Conservation (phyloP, 1,140 invertebrate genomes). For the Drosophila busckii region DNA sequence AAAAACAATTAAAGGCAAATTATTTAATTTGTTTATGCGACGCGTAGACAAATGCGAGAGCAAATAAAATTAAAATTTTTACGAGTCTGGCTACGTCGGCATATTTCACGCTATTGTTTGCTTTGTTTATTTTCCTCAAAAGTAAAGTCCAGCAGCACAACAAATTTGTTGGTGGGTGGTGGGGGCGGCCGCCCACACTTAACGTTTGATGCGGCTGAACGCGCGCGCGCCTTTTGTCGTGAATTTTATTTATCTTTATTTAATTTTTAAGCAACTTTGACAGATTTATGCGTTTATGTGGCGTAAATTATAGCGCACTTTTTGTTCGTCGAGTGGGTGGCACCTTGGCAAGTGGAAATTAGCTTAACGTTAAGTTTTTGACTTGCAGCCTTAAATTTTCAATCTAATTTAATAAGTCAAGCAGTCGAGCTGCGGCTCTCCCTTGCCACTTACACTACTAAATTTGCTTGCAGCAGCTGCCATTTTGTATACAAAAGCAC, state of each 20-base stretch:
- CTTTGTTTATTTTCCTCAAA: background rate
- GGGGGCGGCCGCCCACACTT: too few species aligned
- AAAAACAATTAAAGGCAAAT: constrained; percentile 59
- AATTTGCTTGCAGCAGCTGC: constrained; percentile 35
- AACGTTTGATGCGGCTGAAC: constrained; percentile 50
- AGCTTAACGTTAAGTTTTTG: constrained; percentile 17
- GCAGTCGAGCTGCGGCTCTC: constrained; percentile 13
- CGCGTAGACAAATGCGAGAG: constrained; percentile 6
- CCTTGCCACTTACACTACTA: background rate
- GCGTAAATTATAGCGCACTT: constrained; percentile 62
- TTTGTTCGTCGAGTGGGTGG: background rate
- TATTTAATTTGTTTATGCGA: constrained; percentile 61
- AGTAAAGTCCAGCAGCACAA: too few species aligned
- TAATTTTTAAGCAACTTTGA: constrained; percentile 68
- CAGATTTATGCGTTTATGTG: constrained; percentile 64
- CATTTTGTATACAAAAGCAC: constrained; percentile 8
- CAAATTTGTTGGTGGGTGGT: too few species aligned
- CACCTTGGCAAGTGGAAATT: constrained; percentile 47
- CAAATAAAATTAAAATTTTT: constrained; percentile 41
- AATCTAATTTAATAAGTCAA: constrained; percentile 44
- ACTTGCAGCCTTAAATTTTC: too few species aligned
- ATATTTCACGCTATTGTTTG: constrained; percentile 26
- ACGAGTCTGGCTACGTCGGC: constrained; percentile 19
- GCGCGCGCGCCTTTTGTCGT: constrained; percentile 48
- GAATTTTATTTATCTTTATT: constrained; percentile 67